Base-by-base conservation (phyloP, 2,888 invertebrate genomes). In the Stenchaetothrips biformis region DNA sequence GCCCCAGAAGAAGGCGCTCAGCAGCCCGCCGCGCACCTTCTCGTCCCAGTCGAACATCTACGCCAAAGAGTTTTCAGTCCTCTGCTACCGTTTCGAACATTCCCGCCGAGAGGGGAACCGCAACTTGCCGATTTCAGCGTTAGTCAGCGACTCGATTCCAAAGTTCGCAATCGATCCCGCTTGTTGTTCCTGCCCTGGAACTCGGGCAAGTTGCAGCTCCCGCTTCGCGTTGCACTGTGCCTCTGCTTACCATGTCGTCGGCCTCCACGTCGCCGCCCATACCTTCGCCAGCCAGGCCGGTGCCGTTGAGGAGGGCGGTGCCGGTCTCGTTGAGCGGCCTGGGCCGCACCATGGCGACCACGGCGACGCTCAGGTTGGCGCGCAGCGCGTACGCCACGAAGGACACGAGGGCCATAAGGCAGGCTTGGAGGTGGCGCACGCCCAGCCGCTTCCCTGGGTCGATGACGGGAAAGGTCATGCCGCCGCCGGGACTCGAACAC, bases 1-100 rank as follows among this genome's bases (percentile, higher is more conserved):
- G 6, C 94, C 94, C 94, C 94, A 94, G 86, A 94, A 94, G 84
- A 92, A 93, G 0, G 92, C n/a, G 67, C 67, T 74, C 21, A 74
- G 67, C 67, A 74, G 67, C 67, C 25, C 21, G 67, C 67, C 67
- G 67, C 67, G 67, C 67, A 25, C 21, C 67, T 25, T 8, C 67
- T 74, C 67, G 21, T 74, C 67, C 67, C 67, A 74, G 67, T 21
- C 67, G 67, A 74, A 74, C 67, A 74, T 11, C 67, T 74, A 25
- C 37, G 37, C 37, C 37, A 4, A 37, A 1, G 37, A 37, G 37
- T 37, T 37, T 37, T 37, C 37, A 37, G 37, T 37, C 4, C 37
- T 4, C 37, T 4, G 37, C 37, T 4, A 37, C 37, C 37, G 37
- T 37, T 37, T 37, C 2, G 2, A 37, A 37, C 37, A 1, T 4